Evolutionary conservation across 2,888 invertebrate species (phyloP), one percentile per base, ranked within the genome.

Genomic region (Andrena bucephala): DNA sequence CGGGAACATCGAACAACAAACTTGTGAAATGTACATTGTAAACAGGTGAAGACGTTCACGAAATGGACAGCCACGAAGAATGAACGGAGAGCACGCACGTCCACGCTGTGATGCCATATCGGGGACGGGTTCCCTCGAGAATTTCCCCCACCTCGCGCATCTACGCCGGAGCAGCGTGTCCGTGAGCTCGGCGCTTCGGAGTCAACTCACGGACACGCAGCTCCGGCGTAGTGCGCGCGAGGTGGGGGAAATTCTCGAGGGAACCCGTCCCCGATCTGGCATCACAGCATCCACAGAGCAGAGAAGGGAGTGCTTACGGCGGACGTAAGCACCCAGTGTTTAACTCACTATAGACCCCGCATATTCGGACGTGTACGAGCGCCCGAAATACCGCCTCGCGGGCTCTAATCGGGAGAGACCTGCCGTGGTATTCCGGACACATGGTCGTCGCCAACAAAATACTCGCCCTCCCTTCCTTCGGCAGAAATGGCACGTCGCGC

Each of bases 1-100:
- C 20, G 20, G 36, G 24, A 29, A 60, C 66, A 52, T 52, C 8
- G 27, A 77, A 74, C 29, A 74, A 77, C 57, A 24, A 57, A 77
- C 50, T 52, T 66, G 42, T 42, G 50, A 66, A 20, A 57, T 65
- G 76, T 24, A 71, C 60, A 52, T 62, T 24, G 10, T 74, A 59
- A 73, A 27, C 13, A 36, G 59, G 16, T 36, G 60, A 29, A 57
- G 31, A 77, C 24, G 27, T 70, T 76, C 24, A 65, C 60, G 59
- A 60, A 52, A 16, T 48, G 50, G 62, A 70, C 29, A 60, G 31
- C 68, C 8, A 63, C 29, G 65, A 31, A n/a, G 54, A 69, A 63
- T 36, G 36, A 75, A 68, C 42, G 62, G 67, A 42, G 42, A 62
- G 62, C 13, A 42, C 59, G 52, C n/a, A n/a, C 20, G 20, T 20